These are phyloP conservation scores for Idris sp. DNA, from an alignment of 1,140 invertebrate genomes.

Conservation along the genomic window DNA sequence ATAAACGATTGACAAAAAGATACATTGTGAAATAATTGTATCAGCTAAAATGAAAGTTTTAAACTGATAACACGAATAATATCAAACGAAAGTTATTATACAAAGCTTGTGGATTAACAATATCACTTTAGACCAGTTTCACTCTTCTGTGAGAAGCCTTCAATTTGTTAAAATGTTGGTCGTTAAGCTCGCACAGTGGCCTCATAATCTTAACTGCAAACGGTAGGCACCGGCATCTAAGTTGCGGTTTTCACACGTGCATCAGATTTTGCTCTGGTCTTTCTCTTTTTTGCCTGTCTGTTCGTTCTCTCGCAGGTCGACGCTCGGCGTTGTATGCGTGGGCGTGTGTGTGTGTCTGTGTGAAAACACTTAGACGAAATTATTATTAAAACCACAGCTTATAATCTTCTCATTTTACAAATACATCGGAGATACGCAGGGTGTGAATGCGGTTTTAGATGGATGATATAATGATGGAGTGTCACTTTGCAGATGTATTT, in stretches of 20 bases:
- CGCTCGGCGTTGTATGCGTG: constrained; percentile 18
- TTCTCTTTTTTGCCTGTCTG: constrained; percentile 10
- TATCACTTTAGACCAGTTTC: constrained; percentile 52
- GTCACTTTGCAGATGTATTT: constrained; percentile 69
- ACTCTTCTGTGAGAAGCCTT: constrained; percentile 20
- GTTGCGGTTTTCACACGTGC: constrained; percentile 76
- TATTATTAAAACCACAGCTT: no score
- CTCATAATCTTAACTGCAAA: constrained; percentile 34
- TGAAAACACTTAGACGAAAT: no score
- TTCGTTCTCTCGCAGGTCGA: constrained; percentile 14
- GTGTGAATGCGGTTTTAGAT: constrained; percentile 28
- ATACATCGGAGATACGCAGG: constrained; percentile 26
- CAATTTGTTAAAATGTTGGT: constrained; percentile 37
- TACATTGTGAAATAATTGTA: no score
- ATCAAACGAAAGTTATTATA: constrained; percentile 44
- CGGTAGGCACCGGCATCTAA: constrained; percentile 62
- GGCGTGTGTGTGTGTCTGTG: constrained; percentile 11
- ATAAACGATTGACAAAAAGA: no score
- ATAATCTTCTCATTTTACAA: no score
- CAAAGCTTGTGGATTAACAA: constrained; percentile 36
- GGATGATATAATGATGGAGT: constrained; percentile 69
- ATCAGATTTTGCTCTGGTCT: constrained; percentile 64
- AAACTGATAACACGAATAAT: no score
- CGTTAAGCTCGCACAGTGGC: constrained; percentile 38
- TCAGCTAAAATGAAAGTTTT: no score